Percentiles rank a stretch among this genome's conserved stretches.
These are phyloP conservation scores for Athripsodes cinereus DNA, from an alignment of 2,888 invertebrate genomes.

Conservation along the genomic window DNA sequence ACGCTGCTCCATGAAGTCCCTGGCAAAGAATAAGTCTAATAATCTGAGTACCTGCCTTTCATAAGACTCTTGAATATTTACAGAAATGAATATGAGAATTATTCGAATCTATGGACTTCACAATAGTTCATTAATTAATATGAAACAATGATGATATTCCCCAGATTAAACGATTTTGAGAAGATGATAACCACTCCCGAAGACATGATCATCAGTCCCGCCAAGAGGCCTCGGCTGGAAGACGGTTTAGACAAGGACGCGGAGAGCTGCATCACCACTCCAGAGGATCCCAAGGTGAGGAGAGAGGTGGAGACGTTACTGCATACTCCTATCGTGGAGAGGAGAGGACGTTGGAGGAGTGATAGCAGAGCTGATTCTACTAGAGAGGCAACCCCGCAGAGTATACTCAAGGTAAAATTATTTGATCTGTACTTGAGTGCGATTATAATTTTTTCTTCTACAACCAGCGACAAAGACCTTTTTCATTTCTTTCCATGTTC, in stretches of 20 bases:
- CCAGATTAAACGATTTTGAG: conserved; percentile 17
- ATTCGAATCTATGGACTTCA: no score
- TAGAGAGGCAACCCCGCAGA: conserved; percentile 52
- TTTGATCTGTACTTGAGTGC: no score
- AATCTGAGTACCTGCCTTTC: not conserved
- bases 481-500: no score
- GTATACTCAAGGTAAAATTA: conserved; percentile 60
- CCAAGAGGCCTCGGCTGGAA: conserved; percentile 38
- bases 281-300: conserved; percentile 32
- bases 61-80: not conserved
- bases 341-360: conserved; percentile 32
- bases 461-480: not conserved
- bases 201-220: conserved; percentile 32
- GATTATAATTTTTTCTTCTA: not conserved
- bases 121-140: no score
- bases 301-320: conserved; percentile 41
- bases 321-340: conserved; percentile 51
- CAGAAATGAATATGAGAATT: no score
- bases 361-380: conserved; percentile 24
- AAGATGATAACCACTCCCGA: conserved; percentile 25
- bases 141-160: not conserved
- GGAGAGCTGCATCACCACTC: conserved; percentile 32
- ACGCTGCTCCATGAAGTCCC: not conserved
- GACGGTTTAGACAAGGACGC: conserved; percentile 33
- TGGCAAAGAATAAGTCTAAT: no score